A percentile compares a stretch with the other conserved stretches of the same genome.
Evolutionary conservation across 2,888 invertebrate species (phyloP).

Genomic region (Cephus sareptanus): DNA sequence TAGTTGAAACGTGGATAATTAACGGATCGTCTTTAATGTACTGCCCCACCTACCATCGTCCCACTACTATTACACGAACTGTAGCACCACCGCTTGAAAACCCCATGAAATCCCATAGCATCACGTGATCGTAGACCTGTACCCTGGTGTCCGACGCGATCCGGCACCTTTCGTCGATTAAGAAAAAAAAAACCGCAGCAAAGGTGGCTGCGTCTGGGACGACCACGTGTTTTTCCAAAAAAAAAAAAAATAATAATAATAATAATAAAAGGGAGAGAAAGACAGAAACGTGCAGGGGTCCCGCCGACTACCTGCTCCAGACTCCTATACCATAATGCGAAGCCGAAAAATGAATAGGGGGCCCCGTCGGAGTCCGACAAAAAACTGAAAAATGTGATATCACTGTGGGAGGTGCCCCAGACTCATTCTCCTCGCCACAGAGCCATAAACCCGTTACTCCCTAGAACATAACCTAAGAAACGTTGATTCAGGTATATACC

Average conservation of each 20-base stretch:
- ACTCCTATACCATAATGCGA: background rate
- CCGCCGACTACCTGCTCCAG: background rate
- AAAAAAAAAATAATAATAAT: background rate
- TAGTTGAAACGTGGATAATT: background rate
- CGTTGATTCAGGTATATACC: background rate
- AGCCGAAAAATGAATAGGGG: constrained; percentile 3
- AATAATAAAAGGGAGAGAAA: background rate
- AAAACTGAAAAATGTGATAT: constrained; percentile 9
- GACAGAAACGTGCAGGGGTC: background rate
- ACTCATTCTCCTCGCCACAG: background rate
- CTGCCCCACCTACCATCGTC: background rate
- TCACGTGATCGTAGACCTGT: background rate
- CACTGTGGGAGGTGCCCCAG: constrained; percentile 3
- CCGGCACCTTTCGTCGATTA: background rate
- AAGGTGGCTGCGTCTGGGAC: background rate
- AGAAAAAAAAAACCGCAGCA: background rate
- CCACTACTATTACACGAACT: background rate
- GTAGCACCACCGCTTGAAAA: background rate
- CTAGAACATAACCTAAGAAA: background rate
- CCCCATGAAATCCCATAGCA: background rate
- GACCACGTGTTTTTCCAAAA: constrained; percentile 2
- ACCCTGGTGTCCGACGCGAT: background rate
- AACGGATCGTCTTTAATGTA: background rate
- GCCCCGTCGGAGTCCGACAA: background rate
- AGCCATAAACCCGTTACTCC: background rate